Percentiles rank a stretch among this genome's conserved stretches.
phyloP scores from a whole-genome alignment of 2,797 vertebrate species.

The Poecilia velifera region DNA sequence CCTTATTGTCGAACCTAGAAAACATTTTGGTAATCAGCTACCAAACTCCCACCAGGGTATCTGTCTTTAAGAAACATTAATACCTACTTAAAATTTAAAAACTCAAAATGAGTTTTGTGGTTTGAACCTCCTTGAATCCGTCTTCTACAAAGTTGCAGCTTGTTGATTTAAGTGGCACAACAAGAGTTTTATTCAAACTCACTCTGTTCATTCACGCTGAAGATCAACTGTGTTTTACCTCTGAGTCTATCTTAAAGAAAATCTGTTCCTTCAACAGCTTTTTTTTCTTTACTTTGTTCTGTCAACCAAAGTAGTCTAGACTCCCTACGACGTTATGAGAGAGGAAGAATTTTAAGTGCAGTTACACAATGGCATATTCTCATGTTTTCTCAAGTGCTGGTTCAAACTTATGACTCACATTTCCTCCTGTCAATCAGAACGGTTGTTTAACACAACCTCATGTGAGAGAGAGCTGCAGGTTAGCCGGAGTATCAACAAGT shows the following conservation, averaged over 20 bases:
- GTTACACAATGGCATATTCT: not conserved
- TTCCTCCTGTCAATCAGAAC: slow-evolving; percentile 3
- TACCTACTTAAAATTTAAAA: not conserved
- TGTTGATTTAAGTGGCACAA: not conserved
- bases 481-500: not conserved
- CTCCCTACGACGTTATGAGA: not conserved
- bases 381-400: not conserved
- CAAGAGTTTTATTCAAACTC: not conserved
- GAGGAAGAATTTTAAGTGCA: not conserved
- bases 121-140: not conserved
- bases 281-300: not conserved
- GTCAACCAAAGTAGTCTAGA: not conserved
- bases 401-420: not conserved
- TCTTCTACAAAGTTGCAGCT: not conserved
- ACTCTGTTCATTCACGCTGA: not conserved
- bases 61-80: not conserved
- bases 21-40: not conserved
- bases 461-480: slow-evolving; percentile 9
- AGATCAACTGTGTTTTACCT: not conserved
- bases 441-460: slow-evolving; percentile 3
- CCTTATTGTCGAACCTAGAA: not conserved
- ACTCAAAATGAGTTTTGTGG: not conserved
- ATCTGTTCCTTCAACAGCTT: not conserved
- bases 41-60: not conserved
- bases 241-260: not conserved